Conservation (phyloP, 1,140 invertebrate species). For the Neomicropteryx cornuta region DNA sequence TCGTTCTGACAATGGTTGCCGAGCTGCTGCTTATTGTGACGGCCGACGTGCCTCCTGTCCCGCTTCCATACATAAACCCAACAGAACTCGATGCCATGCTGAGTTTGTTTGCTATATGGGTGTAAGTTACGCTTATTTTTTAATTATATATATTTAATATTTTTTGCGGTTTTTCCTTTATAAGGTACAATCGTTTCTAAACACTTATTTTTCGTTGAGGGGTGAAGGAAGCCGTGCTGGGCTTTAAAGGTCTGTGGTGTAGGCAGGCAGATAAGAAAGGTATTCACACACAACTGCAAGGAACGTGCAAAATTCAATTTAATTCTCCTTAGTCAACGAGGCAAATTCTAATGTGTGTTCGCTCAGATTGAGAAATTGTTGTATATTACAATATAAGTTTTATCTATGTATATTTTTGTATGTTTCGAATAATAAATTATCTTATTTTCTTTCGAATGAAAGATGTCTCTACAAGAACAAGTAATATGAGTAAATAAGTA, state of each 20-base stretch:
- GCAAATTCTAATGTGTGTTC: too few species aligned
- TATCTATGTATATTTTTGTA: too few species aligned
- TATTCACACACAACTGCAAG: neutral
- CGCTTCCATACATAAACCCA: constrained; percentile 82
- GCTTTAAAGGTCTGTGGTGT: neutral
- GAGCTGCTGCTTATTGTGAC: constrained; percentile 82
- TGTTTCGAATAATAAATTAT: too few species aligned
- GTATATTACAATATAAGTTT: too few species aligned
- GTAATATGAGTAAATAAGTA: too few species aligned
- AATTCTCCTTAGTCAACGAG: too few species aligned
- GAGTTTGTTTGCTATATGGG: constrained; percentile 93
- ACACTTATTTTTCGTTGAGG: neutral
- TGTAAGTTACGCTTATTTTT: constrained; percentile 43
- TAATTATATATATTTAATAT: constrained; percentile 1
- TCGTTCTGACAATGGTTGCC: constrained; percentile 87
- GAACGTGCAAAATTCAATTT: neutral
- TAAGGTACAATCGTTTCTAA: neutral
- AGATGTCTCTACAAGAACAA: too few species aligned
- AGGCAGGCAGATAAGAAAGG: neutral
- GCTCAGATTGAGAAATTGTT: too few species aligned
- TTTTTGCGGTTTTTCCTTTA: neutral
- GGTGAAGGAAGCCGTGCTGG: too few species aligned
- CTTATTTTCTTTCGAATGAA: too few species aligned
- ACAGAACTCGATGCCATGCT: constrained; percentile 89
- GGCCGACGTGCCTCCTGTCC: constrained; percentile 76